Percentiles rank a stretch among this genome's conserved stretches.
These are phyloP conservation scores for Ophonus ardosiacus DNA, from an alignment of 2,888 invertebrate genomes.

Conservation along the genomic window DNA sequence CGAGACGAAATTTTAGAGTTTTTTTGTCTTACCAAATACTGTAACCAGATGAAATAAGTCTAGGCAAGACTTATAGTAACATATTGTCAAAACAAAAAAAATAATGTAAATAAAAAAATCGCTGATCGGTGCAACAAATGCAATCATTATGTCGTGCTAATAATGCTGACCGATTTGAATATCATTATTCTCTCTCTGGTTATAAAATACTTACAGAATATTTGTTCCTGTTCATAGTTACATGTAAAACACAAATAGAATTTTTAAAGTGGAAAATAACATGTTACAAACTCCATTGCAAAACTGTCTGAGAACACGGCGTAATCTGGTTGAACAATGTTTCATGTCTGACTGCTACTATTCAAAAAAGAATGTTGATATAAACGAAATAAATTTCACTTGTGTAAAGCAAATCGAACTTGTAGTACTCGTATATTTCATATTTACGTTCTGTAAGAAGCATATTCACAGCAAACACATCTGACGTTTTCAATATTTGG, in stretches of 20 bases:
- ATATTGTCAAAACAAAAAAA: too few relatives aligned
- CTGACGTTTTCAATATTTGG: constrained; percentile 47
- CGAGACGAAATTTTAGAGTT: too few relatives aligned
- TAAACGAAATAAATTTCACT: constrained; percentile 35
- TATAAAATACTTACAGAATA: background rate
- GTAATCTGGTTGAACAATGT: constrained; percentile 2
- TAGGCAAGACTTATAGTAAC: too few relatives aligned
- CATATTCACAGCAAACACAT: constrained; percentile 44
- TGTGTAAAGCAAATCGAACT: constrained; percentile 20
- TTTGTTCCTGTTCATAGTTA: background rate
- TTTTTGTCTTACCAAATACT: too few relatives aligned
- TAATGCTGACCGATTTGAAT: too few relatives aligned
- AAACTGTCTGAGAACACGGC: background rate
- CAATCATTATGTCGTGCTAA: too few relatives aligned
- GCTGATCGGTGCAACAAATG: too few relatives aligned
- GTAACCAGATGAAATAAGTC: too few relatives aligned
- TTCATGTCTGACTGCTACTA: background rate
- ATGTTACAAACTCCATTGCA: background rate
- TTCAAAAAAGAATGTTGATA: constrained; percentile 24
- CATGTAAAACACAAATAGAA: background rate
- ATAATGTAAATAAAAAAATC: too few relatives aligned
- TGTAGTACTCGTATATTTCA: constrained; percentile 1
- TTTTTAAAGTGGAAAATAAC: background rate
- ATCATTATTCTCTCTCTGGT: too few relatives aligned
- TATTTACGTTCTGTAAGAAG: constrained; percentile 13